Base-by-base conservation (phyloP, 2,888 invertebrate species). In the Drosophila robusta region DNA sequence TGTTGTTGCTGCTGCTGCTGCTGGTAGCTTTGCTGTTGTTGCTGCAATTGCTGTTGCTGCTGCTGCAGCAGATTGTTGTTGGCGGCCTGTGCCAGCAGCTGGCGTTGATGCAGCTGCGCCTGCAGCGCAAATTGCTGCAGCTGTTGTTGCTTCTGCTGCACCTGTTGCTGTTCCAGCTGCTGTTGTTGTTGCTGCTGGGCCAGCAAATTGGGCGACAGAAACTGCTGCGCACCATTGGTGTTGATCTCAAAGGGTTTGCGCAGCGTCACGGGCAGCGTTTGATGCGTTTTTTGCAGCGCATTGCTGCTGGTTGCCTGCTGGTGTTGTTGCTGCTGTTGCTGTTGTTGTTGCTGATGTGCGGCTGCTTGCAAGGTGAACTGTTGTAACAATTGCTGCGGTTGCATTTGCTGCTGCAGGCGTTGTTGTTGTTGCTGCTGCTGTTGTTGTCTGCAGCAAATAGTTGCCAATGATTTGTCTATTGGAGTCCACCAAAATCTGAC, bases 391-490 rank as follows among this genome's bases (percentile, higher is more conserved):
- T 80, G 75, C 22, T 77, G 75, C 22, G 77, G 72, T 2, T 87
- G 82, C 18, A 77, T 78, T 52, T 90, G 84, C 49, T 85, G 87
- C 41, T 70, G 80, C 14, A 78, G 71, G 1, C 63, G 60, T 34
- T 84, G 84, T 47, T 80, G 86, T 11, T 88, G 75, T 2, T 82
- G 86, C 12, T 80, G 83, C 5, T 83, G 88, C 1, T 75, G 89
- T 51, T 77, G 84, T 16, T 81, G 85, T 24, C 46, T 88, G 91
- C 44, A 91, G 70, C 14, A 91, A 64, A 72, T 92, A 90, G 56
- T 92, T 91, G 0, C 92, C 91, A 56, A 92, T 91, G 29, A 92
- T 90, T 75, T 91, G 91, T 0, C 91, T 92, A 77, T 91, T 92
- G 0, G 91, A 91, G 72, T 91, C 92, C 5, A 91, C 90, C 34